phyloP scores from a whole-genome alignment of 2,113 vertebrate species.

The Phaetusa simplex region DNA sequence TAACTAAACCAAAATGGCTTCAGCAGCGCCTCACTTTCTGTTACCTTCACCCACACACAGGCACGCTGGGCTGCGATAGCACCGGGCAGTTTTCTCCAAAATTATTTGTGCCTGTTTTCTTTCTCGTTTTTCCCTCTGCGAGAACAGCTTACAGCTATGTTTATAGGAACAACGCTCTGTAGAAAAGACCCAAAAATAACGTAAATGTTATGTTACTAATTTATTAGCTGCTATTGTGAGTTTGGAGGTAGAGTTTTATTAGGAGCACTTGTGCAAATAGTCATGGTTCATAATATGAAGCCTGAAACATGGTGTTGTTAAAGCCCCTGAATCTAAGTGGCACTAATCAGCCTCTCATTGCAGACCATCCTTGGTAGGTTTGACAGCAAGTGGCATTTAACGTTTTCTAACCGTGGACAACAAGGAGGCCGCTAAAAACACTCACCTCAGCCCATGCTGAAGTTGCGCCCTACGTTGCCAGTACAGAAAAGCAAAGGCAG shows the following conservation, averaged over 20 bases:
- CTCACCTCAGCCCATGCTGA: background rate
- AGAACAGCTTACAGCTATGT: background rate
- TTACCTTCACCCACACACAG: slow-evolving; percentile 29
- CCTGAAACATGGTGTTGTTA: background rate
- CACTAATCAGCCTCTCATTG: background rate
- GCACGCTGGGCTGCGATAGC: background rate
- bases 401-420: background rate
- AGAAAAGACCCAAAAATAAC: background rate
- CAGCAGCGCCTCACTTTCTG: background rate
- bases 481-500: background rate
- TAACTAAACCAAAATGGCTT: background rate
- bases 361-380: background rate
- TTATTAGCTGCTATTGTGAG: slow-evolving; percentile 31
- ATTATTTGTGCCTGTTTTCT: slow-evolving; percentile 11
- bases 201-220: background rate
- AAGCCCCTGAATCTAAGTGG: background rate
- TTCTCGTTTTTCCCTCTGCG: background rate
- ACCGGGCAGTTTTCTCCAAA: background rate
- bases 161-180: background rate
- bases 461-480: background rate
- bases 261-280: slow-evolving; percentile 38
- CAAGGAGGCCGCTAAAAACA: background rate
- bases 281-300: background rate
- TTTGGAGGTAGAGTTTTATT: slow-evolving; percentile 17
- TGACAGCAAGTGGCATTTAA: background rate